Evolutionary conservation across 2,888 invertebrate genomes (phyloP).

Genomic region (Dicycla oo): DNA sequence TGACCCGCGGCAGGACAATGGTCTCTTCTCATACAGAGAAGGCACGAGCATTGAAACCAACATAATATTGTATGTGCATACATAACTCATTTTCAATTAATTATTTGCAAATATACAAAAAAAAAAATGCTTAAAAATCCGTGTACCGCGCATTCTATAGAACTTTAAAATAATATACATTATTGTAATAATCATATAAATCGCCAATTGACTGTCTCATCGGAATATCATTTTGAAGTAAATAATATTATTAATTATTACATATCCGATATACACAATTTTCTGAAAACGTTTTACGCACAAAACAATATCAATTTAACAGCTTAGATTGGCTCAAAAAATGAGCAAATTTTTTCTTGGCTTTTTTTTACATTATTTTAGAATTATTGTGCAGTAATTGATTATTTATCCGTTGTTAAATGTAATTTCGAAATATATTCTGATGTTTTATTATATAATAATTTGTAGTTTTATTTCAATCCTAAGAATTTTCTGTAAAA

Average conservation of each 20-base stretch:
- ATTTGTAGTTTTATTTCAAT: slow-evolving; percentile 73
- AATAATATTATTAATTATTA: slow-evolving; percentile 72
- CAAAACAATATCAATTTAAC: slow-evolving; percentile 72
- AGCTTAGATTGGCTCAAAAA: slow-evolving; percentile 65
- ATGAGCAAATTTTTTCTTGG: slow-evolving; percentile 42
- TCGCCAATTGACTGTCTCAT: slow-evolving; percentile 74
- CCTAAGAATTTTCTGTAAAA: background rate
- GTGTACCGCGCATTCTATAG: slow-evolving; percentile 51
- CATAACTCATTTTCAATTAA: too few relatives aligned
- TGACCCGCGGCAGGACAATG: background rate
- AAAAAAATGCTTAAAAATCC: slow-evolving; percentile 29
- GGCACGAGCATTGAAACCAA: background rate
- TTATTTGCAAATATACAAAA: slow-evolving; percentile 49
- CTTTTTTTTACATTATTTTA: slow-evolving; percentile 44
- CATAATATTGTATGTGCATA: too few relatives aligned
- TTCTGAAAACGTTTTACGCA: slow-evolving; percentile 81
- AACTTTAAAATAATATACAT: slow-evolving; percentile 33
- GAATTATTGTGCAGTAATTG: slow-evolving; percentile 55
- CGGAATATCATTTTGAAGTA: slow-evolving; percentile 79
- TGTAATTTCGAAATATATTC: slow-evolving; percentile 89
- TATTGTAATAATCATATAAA: slow-evolving; percentile 39
- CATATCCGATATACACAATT: slow-evolving; percentile 83
- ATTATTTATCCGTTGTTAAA: slow-evolving; percentile 78
- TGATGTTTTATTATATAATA: slow-evolving; percentile 86
- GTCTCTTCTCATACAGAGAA: background rate